Base-by-base conservation (phyloP, 2,797 vertebrate genomes). In the Hipposideros larvatus region DNA sequence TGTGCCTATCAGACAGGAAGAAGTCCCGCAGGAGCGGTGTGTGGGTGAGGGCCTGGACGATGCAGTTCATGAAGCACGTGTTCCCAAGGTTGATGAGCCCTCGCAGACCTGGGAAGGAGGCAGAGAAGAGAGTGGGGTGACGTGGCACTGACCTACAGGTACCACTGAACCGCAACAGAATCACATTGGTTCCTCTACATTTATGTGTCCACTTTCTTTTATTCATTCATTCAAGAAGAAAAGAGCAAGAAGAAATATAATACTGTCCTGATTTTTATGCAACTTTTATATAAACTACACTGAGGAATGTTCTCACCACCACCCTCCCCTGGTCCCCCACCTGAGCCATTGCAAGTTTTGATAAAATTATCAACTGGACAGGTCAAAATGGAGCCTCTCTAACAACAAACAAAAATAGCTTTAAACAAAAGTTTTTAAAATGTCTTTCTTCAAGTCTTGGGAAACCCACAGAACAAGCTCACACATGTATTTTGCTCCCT, bases 1-100 rank as follows among this genome's bases (percentile, higher is more conserved):
- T 99, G 99, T 99, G 99, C 98, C 99, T 98, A 99, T 99, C 99
- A 0, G 99, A 99, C 97, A 99, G 99, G 98, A 99, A 99, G 99
- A 99, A 99, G 98, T 99, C 99, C 75, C 99, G 99, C 98, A 99
- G 99, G 98, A 99, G 99, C 26, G 99, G 99, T 5, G 99, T 99
- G 99, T 99, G 99, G 91, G 99, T 99, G 97, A 99, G 99, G 92
- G 99, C 99, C 99, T 99, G 99, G 95, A 99, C 99, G 83, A 99
- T 99, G 98, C 99, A 99, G 99, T 99, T 99, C 99, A 99, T 99
- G 99, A 99, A 99, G 99, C 99, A 99, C 0, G 99, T 99, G 99
- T 99, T 99, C 97, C 99, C 99, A 97, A 99, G 99, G 98, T 99
- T 99, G 98, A 99, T 99, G 98, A 99, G 99, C 97, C 99, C 99